Evolutionary conservation across 1,140 invertebrate species (phyloP).

Genomic region (Zophobas morio): DNA sequence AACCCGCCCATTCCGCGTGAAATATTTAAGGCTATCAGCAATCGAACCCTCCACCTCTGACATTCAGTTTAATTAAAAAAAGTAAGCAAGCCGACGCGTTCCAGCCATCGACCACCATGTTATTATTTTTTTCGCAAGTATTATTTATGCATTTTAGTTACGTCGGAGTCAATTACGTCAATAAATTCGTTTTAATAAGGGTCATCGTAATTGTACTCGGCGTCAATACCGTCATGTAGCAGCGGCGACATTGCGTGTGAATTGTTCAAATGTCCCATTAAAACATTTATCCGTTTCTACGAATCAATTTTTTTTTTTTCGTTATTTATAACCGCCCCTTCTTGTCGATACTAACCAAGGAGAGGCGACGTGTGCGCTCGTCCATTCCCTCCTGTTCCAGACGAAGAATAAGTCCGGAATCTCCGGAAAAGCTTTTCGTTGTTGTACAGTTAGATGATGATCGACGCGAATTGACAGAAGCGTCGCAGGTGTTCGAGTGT

Average conservation of each 20-base stretch:
- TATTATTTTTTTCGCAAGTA: not conserved
- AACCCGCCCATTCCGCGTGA: too few species aligned
- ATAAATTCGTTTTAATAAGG: slow-evolving; percentile 11
- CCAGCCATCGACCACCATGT: too few species aligned
- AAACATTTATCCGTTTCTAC: slow-evolving; percentile 18
- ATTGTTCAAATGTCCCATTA: slow-evolving; percentile 19
- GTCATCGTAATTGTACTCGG: slow-evolving; percentile 18
- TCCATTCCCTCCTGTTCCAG: not conserved
- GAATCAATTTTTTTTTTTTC: slow-evolving; percentile 26
- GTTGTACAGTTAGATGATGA: slow-evolving; percentile 5
- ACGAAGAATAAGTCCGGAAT: not conserved
- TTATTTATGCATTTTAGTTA: slow-evolving; percentile 21
- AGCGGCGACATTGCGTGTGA: slow-evolving; percentile 19
- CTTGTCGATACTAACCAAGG: slow-evolving; percentile 21
- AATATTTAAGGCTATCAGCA: too few species aligned
- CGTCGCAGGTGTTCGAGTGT: slow-evolving; percentile 17
- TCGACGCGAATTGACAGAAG: slow-evolving; percentile 40
- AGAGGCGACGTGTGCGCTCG: slow-evolving; percentile 2
- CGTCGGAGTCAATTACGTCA: slow-evolving; percentile 15
- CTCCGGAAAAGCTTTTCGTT: slow-evolving; percentile 23
- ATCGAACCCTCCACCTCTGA: too few species aligned
- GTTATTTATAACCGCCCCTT: slow-evolving; percentile 30
- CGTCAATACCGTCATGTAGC: slow-evolving; percentile 22
- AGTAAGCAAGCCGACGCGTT: too few species aligned
- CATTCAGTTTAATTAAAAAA: too few species aligned